Percentiles rank a stretch among this genome's conserved stretches.
Evolutionary conservation across 2,797 vertebrate species (phyloP).

Genomic region (Bradypodion ventrale): DNA sequence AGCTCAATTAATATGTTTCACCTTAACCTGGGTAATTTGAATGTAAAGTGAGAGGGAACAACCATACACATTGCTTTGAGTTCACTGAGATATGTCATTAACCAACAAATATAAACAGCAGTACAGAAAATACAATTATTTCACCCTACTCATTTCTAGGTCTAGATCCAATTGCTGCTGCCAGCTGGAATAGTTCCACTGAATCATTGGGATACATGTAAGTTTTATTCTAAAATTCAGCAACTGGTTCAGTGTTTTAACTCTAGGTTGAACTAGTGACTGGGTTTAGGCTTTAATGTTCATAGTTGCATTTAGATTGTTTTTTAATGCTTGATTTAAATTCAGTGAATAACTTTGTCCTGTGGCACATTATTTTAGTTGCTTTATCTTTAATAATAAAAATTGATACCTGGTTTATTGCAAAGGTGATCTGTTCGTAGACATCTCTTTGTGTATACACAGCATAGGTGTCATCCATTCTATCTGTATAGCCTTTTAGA

Average conservation of each 20-base stretch:
- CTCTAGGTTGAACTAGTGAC: no score
- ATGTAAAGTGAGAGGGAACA: neutral
- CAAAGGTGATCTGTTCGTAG: conserved; percentile 85
- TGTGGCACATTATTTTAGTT: neutral
- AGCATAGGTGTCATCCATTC: conserved; percentile 78
- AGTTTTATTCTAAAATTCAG: no score
- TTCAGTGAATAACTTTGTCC: neutral
- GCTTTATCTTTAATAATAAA: neutral
- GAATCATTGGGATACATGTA: no score
- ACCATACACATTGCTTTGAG: neutral
- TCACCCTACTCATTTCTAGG: neutral
- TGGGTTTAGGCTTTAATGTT: neutral
- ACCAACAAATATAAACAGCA: neutral
- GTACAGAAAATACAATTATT: neutral
- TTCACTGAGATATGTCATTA: neutral
- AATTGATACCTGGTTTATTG: conserved; percentile 83
- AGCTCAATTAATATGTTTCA: neutral
- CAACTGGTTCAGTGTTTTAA: no score
- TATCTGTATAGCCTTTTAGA: conserved; percentile 89
- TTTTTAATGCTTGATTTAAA: neutral
- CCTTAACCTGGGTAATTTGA: neutral
- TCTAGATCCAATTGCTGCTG: no score
- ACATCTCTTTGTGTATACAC: conserved; percentile 88
- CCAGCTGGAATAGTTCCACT: no score
- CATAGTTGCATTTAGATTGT: neutral